phyloP scores from a whole-genome alignment of 2,797 vertebrate genomes.

The Epinephelus malabaricus region DNA sequence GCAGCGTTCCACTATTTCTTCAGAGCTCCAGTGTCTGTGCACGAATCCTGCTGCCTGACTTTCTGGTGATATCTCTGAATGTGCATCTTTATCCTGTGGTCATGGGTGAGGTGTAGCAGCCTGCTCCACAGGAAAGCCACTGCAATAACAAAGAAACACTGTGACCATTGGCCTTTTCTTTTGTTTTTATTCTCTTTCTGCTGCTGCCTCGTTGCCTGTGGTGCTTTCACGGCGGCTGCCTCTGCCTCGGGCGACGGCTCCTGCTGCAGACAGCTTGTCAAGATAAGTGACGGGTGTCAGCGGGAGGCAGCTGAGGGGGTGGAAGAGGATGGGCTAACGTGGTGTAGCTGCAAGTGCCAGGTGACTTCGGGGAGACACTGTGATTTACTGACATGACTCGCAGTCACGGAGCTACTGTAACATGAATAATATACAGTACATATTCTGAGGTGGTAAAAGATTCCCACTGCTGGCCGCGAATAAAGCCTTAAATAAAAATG shows the following conservation, averaged over 20 bases:
- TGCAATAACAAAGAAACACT: not conserved
- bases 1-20: too few species aligned
- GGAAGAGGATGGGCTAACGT: not conserved
- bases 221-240: not conserved
- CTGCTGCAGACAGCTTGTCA: conserved; percentile 14
- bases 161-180: not conserved
- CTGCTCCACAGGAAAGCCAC: not conserved
- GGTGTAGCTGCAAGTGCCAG: conserved; percentile 18
- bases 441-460: not conserved
- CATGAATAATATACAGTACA: conserved; percentile 9
- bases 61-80: not conserved
- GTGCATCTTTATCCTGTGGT: not conserved
- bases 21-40: too few species aligned
- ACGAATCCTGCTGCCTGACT: not conserved
- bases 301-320: not conserved
- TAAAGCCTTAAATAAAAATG: not conserved
- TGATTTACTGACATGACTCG: conserved; percentile 18
- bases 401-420: conserved; percentile 12
- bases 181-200: conserved; percentile 7
- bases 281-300: conserved; percentile 32
- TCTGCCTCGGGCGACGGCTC: conserved; percentile 27
- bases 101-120: not conserved
- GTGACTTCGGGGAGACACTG: conserved; percentile 16
- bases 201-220: conserved; percentile 14
- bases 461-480: not conserved